Base-by-base conservation (phyloP, 2,888 invertebrate species). In the Cheilosia impressa region DNA sequence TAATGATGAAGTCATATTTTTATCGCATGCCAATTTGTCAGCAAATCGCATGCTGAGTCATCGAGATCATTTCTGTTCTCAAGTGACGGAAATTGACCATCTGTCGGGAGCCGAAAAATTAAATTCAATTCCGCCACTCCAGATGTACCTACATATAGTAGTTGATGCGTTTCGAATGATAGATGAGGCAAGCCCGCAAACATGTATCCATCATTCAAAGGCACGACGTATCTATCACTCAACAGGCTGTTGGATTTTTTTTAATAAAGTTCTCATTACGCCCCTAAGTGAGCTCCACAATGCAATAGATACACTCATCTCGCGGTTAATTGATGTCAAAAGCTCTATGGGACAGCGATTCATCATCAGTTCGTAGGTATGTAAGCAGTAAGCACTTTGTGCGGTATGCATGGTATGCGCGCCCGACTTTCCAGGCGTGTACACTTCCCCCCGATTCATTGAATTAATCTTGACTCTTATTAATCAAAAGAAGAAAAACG, bases 21-120 rank as follows among this genome's bases (percentile, higher is more conserved):
- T 80, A 84, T 84, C 84, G 84, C 80, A 66, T 80, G 84, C 75
- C 80, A 80, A 84, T 84, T 84, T 84, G 84, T 84, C 80, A 75
- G 65, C 22, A 63, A 75, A 80, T 84, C 58, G 79, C 84, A 75
- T 84, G 84, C 69, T 80, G 84, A 76, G 84, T 84, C 84, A 84
- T 76, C 62, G 62, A 19, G 68, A 47, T 34, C 3, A 2, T 27
- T 34, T 27, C 68, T 68, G 31, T 57, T 68, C 41, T 47, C n/a
- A 50, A 52, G 41, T 41, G 41, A 65, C n/a, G 22, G 63, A 50
- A 65, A 69, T 55, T 71, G 71, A 58, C 71, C 57, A 53, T 53
- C 66, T 27, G 47, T 72, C 17, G 34, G 80, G 38, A 38, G 38
- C 65, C 27, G 72, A 79, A 71, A 58, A 24, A 19, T 34, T 43